Base-by-base conservation (phyloP, 2,888 invertebrate species). In the Bibio marci region DNA sequence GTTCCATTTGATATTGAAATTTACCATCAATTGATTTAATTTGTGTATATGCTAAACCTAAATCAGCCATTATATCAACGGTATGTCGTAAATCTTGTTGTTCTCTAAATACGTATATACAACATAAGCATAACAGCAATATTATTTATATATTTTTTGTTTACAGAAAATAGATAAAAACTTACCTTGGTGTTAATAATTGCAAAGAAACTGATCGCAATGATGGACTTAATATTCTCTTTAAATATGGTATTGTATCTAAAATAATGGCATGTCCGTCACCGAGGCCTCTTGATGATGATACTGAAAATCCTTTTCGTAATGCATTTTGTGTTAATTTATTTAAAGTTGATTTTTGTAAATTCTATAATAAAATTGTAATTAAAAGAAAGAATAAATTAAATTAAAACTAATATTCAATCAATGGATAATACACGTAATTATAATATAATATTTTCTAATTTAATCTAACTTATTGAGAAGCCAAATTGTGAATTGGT, bases 31-130 rank as follows among this genome's bases (percentile, higher is more conserved):
- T 59, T 6, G 68, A 69, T 39, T 80, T 74, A 43, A 83, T 79
- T 58, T 94, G 94, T 1, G 73, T 65, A 58, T 86, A 91, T 39
- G 75, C 76, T 45, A 95, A 63, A 43, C 88, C 91, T 59, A 88
- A 85, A 55, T 87, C 82, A 36, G 90, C 75, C 88, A 95, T 85
- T 0, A 82, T 70, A 46, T 76, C 70, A 11, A 92, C 80, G 22
- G 88, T 74, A 19, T 73, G 64, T 0, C 65, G 55, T 25, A 95
- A 55, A 31, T 78, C 73, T 12, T 66, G 42, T 56, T 55, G 53
- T 52, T 69, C 62, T 40, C 62, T 57, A 34, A 14, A 26, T 19
- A 15, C 22, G 17, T 2, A 19, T 32, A 26, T 14, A 22, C 35
- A 41, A 38, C 31, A 30, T 25, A 32, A 18, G 39, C 7, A 35